Percentiles rank a stretch among this genome's conserved stretches.
Evolutionary conservation across 2,888 invertebrate species (phyloP).

Genomic region (Ethmia dodecea): DNA sequence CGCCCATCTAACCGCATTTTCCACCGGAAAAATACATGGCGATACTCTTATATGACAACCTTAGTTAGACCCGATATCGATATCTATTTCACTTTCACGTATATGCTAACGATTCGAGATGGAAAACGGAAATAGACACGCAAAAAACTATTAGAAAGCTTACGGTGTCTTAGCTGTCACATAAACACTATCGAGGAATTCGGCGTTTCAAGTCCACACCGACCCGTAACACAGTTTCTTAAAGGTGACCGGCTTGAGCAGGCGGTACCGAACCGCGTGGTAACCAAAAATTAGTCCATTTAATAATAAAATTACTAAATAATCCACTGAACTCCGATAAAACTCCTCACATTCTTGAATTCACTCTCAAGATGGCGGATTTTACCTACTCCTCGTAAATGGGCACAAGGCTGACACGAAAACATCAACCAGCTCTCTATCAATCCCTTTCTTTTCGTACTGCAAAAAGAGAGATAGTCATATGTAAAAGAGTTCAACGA

Average conservation of each 20-base stretch:
- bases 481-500: conserved; percentile 57
- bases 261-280: conserved; percentile 39
- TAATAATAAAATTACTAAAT: conserved; percentile 67
- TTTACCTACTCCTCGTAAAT: conserved; percentile 77
- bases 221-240: conserved; percentile 44
- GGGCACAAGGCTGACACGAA: conserved; percentile 78
- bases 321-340: conserved; percentile 66
- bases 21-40: conserved; percentile 62
- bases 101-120: conserved; percentile 69
- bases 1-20: conserved; percentile 76
- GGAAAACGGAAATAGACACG: conserved; percentile 75
- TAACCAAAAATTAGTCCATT: conserved; percentile 55
- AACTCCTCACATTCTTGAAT: conserved; percentile 79
- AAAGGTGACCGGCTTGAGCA: conserved; percentile 41
- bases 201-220: conserved; percentile 53
- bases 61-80: conserved; percentile 37
- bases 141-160: conserved; percentile 78
- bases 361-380: conserved; percentile 82
- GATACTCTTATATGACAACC: conserved; percentile 39
- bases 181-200: conserved; percentile 75
- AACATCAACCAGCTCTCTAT: conserved; percentile 74
- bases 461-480: conserved; percentile 55
- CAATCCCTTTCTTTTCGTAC: conserved; percentile 62
- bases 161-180: conserved; percentile 75
- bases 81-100: conserved; percentile 70